phyloP scores from a whole-genome alignment of 2,888 invertebrate species.

The Xylocampa areola region DNA sequence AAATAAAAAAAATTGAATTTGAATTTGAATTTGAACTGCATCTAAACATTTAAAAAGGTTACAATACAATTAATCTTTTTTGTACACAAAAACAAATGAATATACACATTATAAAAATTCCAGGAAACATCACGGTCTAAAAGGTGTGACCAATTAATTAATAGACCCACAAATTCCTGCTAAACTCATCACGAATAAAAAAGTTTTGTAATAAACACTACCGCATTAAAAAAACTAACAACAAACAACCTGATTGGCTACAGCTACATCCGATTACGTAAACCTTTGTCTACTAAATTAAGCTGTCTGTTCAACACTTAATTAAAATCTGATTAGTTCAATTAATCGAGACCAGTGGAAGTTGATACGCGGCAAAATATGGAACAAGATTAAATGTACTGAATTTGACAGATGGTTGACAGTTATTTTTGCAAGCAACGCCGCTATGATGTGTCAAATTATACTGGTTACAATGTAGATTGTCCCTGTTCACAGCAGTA shows the following conservation, averaged over 20 bases:
- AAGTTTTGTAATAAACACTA: conserved; percentile 1
- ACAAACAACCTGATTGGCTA: conserved; percentile 26
- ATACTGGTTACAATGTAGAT: conserved; percentile 14
- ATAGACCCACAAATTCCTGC: conserved; percentile 5
- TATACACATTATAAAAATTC: too few species aligned
- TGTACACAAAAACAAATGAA: too few species aligned
- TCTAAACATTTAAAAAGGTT: too few species aligned
- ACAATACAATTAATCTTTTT: too few species aligned
- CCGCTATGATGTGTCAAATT: conserved; percentile 2
- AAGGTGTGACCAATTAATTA: conserved; percentile 23
- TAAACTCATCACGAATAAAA: not conserved
- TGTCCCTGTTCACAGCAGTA: conserved; percentile 10
- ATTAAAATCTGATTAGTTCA: conserved; percentile 62
- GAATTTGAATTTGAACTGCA: too few species aligned
- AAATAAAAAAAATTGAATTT: too few species aligned
- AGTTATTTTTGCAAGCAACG: not conserved
- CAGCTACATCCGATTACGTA: conserved; percentile 29
- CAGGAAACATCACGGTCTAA: too few species aligned
- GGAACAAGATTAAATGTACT: not conserved
- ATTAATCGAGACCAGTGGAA: conserved; percentile 33
- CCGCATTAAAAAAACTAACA: conserved; percentile 12
- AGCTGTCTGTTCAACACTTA: conserved; percentile 49
- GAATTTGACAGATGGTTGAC: not conserved
- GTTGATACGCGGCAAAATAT: conserved; percentile 11
- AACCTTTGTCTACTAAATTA: conserved; percentile 55